A percentile compares a stretch with the other conserved stretches of the same genome.
Evolutionary conservation across 2,797 vertebrate species (phyloP).

Genomic region (Emys orbicularis): DNA sequence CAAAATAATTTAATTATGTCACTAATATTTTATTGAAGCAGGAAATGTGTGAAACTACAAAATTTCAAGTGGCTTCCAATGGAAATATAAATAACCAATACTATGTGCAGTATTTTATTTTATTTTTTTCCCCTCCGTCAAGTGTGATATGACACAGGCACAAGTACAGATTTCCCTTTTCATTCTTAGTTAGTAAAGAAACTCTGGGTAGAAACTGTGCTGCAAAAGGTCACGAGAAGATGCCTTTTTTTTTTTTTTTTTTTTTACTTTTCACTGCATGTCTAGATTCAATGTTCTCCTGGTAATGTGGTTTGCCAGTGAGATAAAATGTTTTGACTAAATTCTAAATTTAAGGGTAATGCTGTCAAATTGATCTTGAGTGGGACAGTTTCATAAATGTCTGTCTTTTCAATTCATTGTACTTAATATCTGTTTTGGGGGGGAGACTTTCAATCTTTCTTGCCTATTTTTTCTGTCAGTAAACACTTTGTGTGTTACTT

Average conservation of each 20-base stretch:
- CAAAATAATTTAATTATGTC: slow-evolving; percentile 28
- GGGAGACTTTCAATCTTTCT: neutral
- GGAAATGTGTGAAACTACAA: slow-evolving; percentile 54
- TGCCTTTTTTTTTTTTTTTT: neutral
- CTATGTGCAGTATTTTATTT: slow-evolving; percentile 5
- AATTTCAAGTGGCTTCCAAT: slow-evolving; percentile 23
- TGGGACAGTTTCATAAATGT: neutral
- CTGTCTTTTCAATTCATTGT: neutral
- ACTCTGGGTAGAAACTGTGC: neutral
- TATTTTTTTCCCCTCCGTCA: neutral
- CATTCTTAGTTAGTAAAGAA: neutral
- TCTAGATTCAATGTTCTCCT: slow-evolving; percentile 3
- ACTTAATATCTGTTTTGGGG: neutral
- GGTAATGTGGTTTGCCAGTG: neutral
- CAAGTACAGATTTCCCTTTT: slow-evolving; percentile 32
- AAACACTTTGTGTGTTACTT: neutral
- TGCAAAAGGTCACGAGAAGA: neutral
- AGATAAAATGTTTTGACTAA: slow-evolving; percentile 19
- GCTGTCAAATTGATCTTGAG: neutral
- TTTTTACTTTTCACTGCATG: neutral
- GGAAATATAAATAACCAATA: slow-evolving; percentile 15
- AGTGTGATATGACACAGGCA: neutral
- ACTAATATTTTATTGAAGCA: slow-evolving; percentile 50
- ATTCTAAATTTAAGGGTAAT: neutral
- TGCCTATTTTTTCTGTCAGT: neutral